phyloP scores from a whole-genome alignment of 2,888 invertebrate species.

The Aelia acuminata region DNA sequence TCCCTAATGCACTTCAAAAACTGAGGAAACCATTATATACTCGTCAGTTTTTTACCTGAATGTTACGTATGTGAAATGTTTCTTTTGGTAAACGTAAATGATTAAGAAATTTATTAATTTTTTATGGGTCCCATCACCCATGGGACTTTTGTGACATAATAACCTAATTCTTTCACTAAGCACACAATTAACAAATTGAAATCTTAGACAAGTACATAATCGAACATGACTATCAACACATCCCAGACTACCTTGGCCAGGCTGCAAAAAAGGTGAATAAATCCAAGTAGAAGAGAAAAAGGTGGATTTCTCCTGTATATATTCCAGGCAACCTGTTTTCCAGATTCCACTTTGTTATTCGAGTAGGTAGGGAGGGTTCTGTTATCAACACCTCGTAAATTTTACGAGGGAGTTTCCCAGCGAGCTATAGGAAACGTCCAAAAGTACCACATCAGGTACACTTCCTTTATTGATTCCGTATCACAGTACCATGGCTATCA shows the following conservation, averaged over 20 bases:
- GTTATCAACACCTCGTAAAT: conserved; percentile 47
- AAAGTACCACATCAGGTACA: not conserved
- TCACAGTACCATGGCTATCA: not conserved
- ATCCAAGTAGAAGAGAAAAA: not conserved
- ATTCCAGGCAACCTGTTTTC: conserved; percentile 2
- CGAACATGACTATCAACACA: not conserved
- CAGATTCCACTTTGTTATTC: conserved; percentile 33
- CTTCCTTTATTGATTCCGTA: not conserved
- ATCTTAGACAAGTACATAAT: not conserved
- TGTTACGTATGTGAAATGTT: too few species aligned
- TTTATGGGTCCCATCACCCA: too few species aligned
- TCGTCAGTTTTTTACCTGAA: too few species aligned
- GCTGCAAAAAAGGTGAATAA: not conserved
- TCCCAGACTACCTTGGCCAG: not conserved
- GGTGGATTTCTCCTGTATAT: conserved; percentile 18
- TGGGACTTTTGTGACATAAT: too few species aligned
- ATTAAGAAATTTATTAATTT: too few species aligned
- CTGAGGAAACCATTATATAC: too few species aligned
- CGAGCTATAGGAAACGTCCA: not conserved
- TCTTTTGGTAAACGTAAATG: too few species aligned
- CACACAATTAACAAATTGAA: not conserved
- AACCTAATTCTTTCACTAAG: too few species aligned
- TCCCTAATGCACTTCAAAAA: too few species aligned
- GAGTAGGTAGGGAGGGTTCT: conserved; percentile 13
- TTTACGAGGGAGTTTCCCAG: conserved; percentile 2